A percentile compares a stretch with the other conserved stretches of the same genome.
These are phyloP conservation scores for Falco columbarius DNA, from an alignment of 2,797 vertebrate species.

Conservation along the genomic window DNA sequence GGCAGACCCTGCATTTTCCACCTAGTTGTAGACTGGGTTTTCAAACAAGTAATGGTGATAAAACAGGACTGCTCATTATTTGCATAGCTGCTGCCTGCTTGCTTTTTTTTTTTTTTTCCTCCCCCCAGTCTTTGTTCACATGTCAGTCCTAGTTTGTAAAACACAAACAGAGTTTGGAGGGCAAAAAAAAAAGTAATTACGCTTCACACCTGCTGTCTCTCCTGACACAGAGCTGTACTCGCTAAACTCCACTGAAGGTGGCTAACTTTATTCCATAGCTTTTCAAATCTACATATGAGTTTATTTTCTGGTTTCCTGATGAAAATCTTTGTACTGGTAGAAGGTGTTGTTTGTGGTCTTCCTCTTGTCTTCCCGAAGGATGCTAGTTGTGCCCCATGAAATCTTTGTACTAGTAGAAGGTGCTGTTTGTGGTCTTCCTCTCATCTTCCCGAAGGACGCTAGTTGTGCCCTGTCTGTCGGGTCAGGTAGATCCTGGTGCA, in stretches of 20 bases:
- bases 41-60: constrained; percentile 19
- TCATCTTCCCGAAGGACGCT: neutral
- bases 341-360: neutral
- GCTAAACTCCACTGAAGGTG: neutral
- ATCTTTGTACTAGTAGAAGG: neutral
- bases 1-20: neutral
- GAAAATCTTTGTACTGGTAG: neutral
- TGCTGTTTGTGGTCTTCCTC: neutral
- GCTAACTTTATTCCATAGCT: neutral
- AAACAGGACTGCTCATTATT: constrained; percentile 27
- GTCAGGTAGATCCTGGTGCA: neutral
- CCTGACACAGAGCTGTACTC: neutral
- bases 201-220: constrained; percentile 65
- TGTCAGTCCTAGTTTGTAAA: constrained; percentile 75
- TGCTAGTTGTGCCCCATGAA: accelerated
- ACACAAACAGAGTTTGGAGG: constrained; percentile 45
- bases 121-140: constrained; percentile 47
- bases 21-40: constrained; percentile 2
- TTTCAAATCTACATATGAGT: neutral
- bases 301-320: neutral
- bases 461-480: accelerated
- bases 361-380: neutral
- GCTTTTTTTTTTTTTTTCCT: neutral
- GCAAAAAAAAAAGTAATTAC: constrained; percentile 19
- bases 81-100: constrained; percentile 31